Evolutionary conservation across 2,797 vertebrate species (phyloP), one percentile per base, ranked within the genome.

Genomic region (Gymnocypris eckloni): DNA sequence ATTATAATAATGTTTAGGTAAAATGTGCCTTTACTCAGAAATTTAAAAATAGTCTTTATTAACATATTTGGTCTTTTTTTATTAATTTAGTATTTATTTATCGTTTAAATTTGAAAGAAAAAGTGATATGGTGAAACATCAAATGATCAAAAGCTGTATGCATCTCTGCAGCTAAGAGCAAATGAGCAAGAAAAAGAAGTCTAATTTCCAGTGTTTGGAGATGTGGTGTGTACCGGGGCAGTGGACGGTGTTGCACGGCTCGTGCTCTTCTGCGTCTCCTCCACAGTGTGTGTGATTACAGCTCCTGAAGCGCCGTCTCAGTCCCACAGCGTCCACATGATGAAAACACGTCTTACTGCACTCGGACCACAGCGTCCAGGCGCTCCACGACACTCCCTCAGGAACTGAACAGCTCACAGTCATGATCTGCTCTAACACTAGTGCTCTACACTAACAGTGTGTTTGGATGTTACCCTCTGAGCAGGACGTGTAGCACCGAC

Each of bases 321-420:
- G 77, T 4, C 96, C 96, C 0, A 96, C 95, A 6, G 90, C 89
- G 2, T 96, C 95, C 3, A 95, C 94, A 0, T 95, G 91, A 76
- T 94, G 89, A 89, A 97, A 96, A 90, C 97, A 98, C 0, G 96
- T 97, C 89, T 90, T 96, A 28, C 96, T 97, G 91, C 97, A 98
- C 76, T 96, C 89, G 0, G 97, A 97, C 97, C 97, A 97, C 22
- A 91, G 37, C 0, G 91, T 95, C 97, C 97, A 97, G 86, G 92
- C 83, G 3, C 91, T 92, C 97, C 97, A 98, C 2, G 78, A 77
- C 39, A 67, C 72, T 22, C 79, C 83, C 9, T 91, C 89, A 0
- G 86, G 25, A 0, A 0, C 94, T 94, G 56, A 16, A 73, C 39
- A 22, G n/a, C 43, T 16, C 56, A 25, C 52, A 25, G 15, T 73